phyloP scores from a whole-genome alignment of 2,888 invertebrate genomes.

The Campaea margaritaria region DNA sequence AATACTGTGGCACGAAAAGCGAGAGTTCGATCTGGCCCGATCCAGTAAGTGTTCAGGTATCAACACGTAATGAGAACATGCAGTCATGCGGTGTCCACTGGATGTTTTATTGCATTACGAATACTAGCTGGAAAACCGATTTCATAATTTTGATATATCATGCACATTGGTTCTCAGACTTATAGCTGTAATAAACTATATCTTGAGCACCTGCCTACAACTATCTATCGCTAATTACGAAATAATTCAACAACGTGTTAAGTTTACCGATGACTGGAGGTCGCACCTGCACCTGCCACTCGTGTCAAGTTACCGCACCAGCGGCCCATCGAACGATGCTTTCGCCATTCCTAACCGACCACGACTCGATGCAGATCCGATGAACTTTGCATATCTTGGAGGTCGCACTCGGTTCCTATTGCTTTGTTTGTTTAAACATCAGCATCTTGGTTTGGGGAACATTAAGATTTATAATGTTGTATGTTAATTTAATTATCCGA shows the following conservation, averaged over 20 bases:
- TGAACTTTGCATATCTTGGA: constrained; percentile 20
- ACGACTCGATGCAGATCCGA: constrained; percentile 15
- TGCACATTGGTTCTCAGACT: no score
- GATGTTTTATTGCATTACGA: no score
- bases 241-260: neutral
- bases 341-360: constrained; percentile 8
- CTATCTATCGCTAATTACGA: neutral
- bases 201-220: neutral
- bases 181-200: neutral
- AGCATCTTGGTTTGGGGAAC: constrained; percentile 10
- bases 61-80: no score
- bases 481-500: neutral
- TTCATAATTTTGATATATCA: no score
- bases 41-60: no score
- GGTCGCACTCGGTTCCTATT: constrained; percentile 3
- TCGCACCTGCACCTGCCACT: constrained; percentile 2
- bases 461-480: neutral
- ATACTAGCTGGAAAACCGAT: no score
- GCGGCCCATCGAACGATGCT: constrained; percentile 4
- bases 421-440: constrained; percentile 12
- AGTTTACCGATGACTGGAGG: constrained; percentile 2
- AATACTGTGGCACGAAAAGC: no score
- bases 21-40: no score
- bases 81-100: no score
- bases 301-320: constrained; percentile 9